Conservation (phyloP, 2,797 vertebrate genomes). For the Rhabdophis nuchalis region DNA sequence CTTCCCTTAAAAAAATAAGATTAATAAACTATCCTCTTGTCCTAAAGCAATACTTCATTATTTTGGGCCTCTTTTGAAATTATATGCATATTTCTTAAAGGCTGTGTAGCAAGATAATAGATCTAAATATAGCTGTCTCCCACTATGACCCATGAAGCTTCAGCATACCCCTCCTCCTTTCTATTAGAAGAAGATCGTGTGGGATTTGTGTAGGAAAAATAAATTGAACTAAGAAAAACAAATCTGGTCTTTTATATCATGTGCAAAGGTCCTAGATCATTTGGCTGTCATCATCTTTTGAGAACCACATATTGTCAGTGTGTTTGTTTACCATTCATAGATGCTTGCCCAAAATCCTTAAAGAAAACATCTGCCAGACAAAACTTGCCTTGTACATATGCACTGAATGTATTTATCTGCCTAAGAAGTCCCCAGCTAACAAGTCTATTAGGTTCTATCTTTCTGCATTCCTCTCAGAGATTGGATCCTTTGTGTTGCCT, state of each 20-base stretch:
- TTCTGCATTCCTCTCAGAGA: not conserved
- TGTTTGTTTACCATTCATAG: conserved; percentile 46
- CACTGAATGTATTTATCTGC: conserved; percentile 37
- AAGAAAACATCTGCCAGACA: conserved; percentile 49
- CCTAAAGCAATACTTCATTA: not conserved
- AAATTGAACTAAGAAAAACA: not conserved
- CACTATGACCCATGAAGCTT: not conserved
- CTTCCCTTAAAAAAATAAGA: not conserved
- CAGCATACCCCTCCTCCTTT: not conserved
- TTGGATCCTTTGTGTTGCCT: not conserved
- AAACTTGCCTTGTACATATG: conserved; percentile 21
- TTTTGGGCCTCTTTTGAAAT: not conserved
- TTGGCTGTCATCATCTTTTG: conserved; percentile 43
- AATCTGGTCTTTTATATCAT: not conserved
- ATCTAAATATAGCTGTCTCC: not conserved
- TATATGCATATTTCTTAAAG: not conserved
- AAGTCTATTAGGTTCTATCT: not conserved
- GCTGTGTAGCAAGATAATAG: not conserved
- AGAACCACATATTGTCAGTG: conserved; percentile 39
- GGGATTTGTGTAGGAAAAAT: not conserved
- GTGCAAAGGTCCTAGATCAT: not conserved
- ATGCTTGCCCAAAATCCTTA: conserved; percentile 2
- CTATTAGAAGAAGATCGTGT: not conserved
- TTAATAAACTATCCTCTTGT: not conserved
- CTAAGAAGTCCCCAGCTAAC: conserved; percentile 14